Evolutionary conservation across 2,113 vertebrate genomes (phyloP).

Genomic region (Ctenomys sociabilis): DNA sequence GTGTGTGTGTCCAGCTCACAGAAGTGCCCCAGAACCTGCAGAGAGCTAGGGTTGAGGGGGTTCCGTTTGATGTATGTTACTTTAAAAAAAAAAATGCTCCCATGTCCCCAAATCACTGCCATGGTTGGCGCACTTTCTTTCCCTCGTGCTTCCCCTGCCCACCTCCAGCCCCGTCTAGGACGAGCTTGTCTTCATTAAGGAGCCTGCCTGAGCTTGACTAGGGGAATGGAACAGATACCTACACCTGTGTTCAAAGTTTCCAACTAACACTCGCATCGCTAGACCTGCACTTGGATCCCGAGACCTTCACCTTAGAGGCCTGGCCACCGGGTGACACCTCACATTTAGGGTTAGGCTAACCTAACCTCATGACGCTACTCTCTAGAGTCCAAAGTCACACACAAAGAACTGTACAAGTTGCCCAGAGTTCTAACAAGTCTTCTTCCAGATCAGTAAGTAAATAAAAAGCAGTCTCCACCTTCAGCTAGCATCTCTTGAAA

Average conservation of each 20-base stretch:
- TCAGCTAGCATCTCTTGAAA: not conserved
- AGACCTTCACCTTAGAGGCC: not conserved
- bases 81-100: not conserved
- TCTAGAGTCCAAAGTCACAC: fast-evolving
- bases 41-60: too few species aligned
- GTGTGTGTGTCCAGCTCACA: not conserved
- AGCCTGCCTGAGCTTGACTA: not conserved
- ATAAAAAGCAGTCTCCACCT: not conserved
- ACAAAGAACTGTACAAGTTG: not conserved
- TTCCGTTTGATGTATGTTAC: not conserved
- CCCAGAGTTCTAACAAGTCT: not conserved
- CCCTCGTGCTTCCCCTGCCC: not conserved
- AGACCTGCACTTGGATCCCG: not conserved
- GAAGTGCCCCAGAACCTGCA: not conserved
- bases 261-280: not conserved
- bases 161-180: not conserved
- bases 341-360: too few species aligned
- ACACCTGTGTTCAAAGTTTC: not conserved
- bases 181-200: not conserved
- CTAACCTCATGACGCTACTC: not conserved
- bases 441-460: not conserved
- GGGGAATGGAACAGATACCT: not conserved
- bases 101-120: not conserved
- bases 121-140: not conserved
- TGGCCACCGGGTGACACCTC: too few species aligned